Base-by-base conservation (phyloP, 1,140 invertebrate species). In the Oncopodura yosiiana region DNA sequence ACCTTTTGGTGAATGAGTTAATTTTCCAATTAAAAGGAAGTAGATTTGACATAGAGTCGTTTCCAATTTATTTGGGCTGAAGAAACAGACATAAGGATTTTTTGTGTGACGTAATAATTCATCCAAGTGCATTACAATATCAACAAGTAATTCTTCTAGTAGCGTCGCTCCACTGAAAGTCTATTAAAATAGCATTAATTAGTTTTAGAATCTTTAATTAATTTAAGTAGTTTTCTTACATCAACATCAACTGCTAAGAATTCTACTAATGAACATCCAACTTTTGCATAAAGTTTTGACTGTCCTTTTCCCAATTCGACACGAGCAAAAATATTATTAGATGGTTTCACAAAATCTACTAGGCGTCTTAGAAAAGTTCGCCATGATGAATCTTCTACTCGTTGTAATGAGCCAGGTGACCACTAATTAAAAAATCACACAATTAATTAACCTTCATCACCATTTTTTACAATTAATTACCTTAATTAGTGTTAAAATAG, bases 21-120 rank as follows among this genome's bases (percentile, higher is more conserved):
- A 74, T 58, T 86, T 82, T 1, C 92, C 93, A 44, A 96, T 79
- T 65, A 94, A 87, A 2, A 96, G 73, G 69, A 96, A 97, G 73
- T 96, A 96, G 69, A 86, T 84, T 69, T 94, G 89, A 68, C 86
- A 87, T 68, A 90, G 83, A 4, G 88, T 92, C 58, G 82, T 87
- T 44, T 80, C 77, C 74, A 96, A 81, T 67, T 87, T 84, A 54
- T 83, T 80, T 0, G 90, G 89, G 69, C 87, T 92, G 57, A 96
- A 86, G 1, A 93, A 71, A 61, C 86, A 87, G 67, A 94, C 87
- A 65, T 90, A 84, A 0, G 86, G 83, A 53, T 83, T 82, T 63
- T 79, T 77, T 14, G 36, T 44, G 27, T 60, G 83, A 76, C 9
- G 76, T 79, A 24, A 78, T 77, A 27, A 94, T 18, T 83, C 78